A percentile compares a stretch with the other conserved stretches of the same genome.
These are phyloP conservation scores for Martes martes DNA, from an alignment of 2,113 vertebrate species.

Conservation along the genomic window DNA sequence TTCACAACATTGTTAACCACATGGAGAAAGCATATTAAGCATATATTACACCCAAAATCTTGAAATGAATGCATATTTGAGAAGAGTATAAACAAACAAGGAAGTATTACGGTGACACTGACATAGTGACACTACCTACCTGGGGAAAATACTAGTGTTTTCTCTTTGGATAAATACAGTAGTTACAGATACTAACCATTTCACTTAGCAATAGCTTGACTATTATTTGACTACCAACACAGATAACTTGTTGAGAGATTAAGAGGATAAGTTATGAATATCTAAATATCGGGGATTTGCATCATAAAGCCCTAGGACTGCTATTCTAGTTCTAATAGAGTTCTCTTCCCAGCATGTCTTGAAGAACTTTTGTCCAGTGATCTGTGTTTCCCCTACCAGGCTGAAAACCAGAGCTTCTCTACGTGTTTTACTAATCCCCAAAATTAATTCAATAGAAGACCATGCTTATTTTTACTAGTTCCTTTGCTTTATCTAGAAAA, in stretches of 20 bases:
- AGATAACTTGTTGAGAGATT: not conserved
- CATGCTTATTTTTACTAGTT: not conserved
- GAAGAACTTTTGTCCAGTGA: not conserved
- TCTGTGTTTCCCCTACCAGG: not conserved
- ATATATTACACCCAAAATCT: not conserved
- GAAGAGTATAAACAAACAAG: not conserved
- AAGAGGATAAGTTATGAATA: not conserved
- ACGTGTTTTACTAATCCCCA: not conserved
- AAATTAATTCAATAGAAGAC: not conserved
- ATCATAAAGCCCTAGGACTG: not conserved
- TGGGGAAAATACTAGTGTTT: not conserved
- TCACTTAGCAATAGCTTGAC: not conserved
- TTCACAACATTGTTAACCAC: not conserved
- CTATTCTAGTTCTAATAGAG: not conserved
- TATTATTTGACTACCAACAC: not conserved
- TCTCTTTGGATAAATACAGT: not conserved
- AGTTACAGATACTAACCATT: not conserved
- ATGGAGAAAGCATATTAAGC: not conserved
- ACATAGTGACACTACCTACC: not conserved
- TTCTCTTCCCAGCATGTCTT: not conserved
- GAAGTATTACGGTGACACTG: not conserved
- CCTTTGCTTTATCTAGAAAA: not conserved
- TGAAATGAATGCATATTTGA: not conserved
- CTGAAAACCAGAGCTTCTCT: not conserved
- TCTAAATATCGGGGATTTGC: not conserved